Percentiles rank a stretch among this genome's conserved stretches.
Evolutionary conservation across 2,113 vertebrate genomes (phyloP).

Genomic region (Embiotoca jacksoni): DNA sequence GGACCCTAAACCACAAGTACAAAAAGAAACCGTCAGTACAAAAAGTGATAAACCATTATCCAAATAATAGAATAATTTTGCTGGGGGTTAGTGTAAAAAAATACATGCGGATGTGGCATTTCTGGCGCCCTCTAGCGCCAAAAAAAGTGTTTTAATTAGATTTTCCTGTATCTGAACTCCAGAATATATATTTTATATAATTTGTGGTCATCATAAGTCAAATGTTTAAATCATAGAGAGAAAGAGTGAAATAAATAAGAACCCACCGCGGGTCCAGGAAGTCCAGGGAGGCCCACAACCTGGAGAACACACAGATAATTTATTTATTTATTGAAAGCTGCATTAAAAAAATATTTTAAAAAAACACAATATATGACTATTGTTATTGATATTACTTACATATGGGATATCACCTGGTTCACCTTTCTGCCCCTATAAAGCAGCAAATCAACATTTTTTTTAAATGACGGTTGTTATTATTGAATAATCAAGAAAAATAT

Average conservation of each 20-base stretch:
- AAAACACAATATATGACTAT: not conserved
- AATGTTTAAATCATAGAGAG: too few relatives aligned
- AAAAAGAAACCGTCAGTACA: not conserved
- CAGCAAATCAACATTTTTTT: not conserved
- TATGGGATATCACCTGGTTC: slow-evolving; percentile 95
- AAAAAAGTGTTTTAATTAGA: too few relatives aligned
- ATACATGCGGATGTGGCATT: too few relatives aligned
- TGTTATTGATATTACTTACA: slow-evolving; percentile 84
- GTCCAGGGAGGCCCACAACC: slow-evolving; percentile 92
- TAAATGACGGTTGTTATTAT: not conserved
- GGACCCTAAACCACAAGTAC: slow-evolving; percentile 86
- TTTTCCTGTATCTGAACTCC: too few relatives aligned
- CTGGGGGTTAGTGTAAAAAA: too few relatives aligned
- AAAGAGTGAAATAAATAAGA: not conserved
- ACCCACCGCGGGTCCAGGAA: slow-evolving; percentile 87
- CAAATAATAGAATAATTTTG: too few relatives aligned
- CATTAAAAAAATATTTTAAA: not conserved
- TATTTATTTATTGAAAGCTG: not conserved
- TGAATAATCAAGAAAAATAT: not conserved
- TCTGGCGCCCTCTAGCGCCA: too few relatives aligned
- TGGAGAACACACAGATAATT: slow-evolving; percentile 48
- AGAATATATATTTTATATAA: too few relatives aligned
- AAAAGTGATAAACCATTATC: too few relatives aligned
- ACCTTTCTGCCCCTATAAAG: slow-evolving; percentile 93
- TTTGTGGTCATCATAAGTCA: too few relatives aligned